Base-by-base conservation (phyloP, 2,113 vertebrate species). In the Scopus umbretta region DNA sequence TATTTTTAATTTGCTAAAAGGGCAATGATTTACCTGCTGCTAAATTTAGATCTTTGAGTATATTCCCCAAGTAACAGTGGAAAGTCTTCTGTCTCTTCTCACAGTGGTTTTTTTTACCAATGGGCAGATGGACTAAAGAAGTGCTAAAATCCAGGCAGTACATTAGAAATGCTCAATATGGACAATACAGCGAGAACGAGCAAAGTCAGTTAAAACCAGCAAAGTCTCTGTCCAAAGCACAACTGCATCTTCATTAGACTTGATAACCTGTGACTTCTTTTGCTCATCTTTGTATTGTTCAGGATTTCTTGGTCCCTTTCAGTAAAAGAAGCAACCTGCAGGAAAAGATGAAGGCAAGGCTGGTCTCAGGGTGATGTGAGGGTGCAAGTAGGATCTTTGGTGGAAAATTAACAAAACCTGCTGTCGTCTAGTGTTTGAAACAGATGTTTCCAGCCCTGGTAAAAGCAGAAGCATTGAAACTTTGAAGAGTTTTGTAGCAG, bases 1-100 rank as follows among this genome's bases (percentile, higher is more conserved):
- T 95, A 80, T 90, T 96, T 96, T 91, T 96, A 62, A 78, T 90
- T 95, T 86, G 32, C 38, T 47, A 42, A 61, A 92, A 83, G 75
- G 56, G 15, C 7, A 34, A 52, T 88, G 68, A 84, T 80, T 90
- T 94, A 92, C 92, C 61, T 96, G 25, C 30, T 68, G 32, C 40
- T 45, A 62, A 67, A 72, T 86, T 88, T 84, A 79, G 36, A 42
- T 67, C 55, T 90, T 68, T 55, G 29, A 52, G 40, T 50, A 8
- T 68, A 65, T 67, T 92, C 43, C 47, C 59, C 34, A 67, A 49
- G 71, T 30, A 52, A 53, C 6, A 29, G n/a, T 73, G 53, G 30
- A 72, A 61, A 67, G 16, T 58, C 15, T 71, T 76, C 55, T 13
- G 20, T 70, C 40, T 80, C 13, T 70, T 82, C 53, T 67, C 49